phyloP scores from a whole-genome alignment of 2,113 vertebrate genomes.

The Ctenomys sociabilis region DNA sequence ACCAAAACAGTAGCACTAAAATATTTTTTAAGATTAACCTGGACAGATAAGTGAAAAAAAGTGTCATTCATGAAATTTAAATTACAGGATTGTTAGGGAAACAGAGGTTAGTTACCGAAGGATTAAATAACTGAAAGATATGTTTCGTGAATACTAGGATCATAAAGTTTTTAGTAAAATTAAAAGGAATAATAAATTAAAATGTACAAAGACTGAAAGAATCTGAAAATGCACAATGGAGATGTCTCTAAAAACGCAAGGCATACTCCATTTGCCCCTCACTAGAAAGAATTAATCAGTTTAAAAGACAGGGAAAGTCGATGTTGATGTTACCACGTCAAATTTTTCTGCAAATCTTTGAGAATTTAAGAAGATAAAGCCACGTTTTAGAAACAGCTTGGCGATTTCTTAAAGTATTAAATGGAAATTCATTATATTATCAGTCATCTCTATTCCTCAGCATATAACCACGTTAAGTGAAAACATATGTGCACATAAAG shows the following conservation, averaged over 20 bases:
- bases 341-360: not conserved
- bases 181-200: not conserved
- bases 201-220: not conserved
- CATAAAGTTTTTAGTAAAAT: not conserved
- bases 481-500: not conserved
- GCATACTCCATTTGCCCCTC: not conserved
- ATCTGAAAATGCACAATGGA: not conserved
- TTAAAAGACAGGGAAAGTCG: not conserved
- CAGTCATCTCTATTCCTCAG: not conserved
- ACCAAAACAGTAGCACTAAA: not conserved
- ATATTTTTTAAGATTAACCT: not conserved
- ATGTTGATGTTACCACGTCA: not conserved
- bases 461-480: not conserved
- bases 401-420: not conserved
- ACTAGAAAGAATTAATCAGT: not conserved
- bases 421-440: not conserved
- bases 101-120: not conserved
- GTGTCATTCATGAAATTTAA: not conserved
- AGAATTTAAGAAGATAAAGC: not conserved
- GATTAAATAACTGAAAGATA: not conserved
- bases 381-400: not conserved
- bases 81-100: not conserved
- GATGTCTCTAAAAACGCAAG: not conserved
- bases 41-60: not conserved
- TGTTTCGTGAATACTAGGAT: not conserved